Evolutionary conservation across 2,797 vertebrate species (phyloP).

Genomic region (Eidolon dupreanum): DNA sequence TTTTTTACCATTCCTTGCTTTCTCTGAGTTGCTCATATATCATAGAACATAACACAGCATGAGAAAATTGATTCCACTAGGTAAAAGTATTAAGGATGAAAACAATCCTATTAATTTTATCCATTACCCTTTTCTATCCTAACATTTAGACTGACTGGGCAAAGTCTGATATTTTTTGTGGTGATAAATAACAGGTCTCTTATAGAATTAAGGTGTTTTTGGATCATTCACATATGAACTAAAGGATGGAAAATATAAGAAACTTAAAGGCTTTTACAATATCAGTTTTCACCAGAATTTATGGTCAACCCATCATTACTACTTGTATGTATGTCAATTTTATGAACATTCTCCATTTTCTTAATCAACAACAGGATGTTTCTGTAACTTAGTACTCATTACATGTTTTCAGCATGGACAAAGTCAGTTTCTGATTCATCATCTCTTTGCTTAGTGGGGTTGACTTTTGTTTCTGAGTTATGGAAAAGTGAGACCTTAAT

Average conservation of each 20-base stretch:
- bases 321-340: neutral
- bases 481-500: neutral
- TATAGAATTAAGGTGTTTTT: constrained; percentile 3
- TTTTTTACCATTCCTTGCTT: constrained; percentile 45
- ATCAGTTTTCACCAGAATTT: constrained; percentile 45
- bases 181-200: constrained; percentile 44
- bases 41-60: constrained; percentile 11
- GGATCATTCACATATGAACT: constrained; percentile 2
- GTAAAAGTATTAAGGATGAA: constrained; percentile 66
- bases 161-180: constrained; percentile 53
- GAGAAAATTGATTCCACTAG: constrained; percentile 66
- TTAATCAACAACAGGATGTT: neutral
- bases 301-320: neutral
- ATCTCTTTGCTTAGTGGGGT: neutral
- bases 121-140: constrained; percentile 62
- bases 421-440: neutral
- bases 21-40: constrained; percentile 49
- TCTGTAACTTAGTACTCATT: neutral
- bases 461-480: neutral
- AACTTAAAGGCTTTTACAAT: constrained; percentile 16
- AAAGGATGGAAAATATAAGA: constrained; percentile 18
- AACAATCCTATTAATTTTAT: constrained; percentile 72
- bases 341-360: neutral
- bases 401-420: neutral
- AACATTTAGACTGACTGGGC: constrained; percentile 62